Evolutionary conservation across 2,113 vertebrate species (phyloP).

Genomic region (Benitochromis conjunctus): DNA sequence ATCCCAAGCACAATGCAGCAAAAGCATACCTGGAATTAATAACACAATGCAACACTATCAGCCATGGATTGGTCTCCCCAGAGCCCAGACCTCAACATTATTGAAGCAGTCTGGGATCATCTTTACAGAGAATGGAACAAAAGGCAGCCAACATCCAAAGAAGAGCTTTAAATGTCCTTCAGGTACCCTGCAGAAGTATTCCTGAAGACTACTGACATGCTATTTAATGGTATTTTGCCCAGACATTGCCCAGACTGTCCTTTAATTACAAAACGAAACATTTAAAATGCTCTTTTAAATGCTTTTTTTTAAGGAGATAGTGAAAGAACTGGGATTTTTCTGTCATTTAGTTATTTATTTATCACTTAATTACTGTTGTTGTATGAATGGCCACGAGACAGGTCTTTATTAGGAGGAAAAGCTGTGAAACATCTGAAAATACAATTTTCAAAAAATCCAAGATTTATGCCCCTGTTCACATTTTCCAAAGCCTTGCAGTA

Average conservation of each 20-base stretch:
- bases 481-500: neutral
- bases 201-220: neutral
- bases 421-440: neutral
- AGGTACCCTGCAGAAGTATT: neutral
- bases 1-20: too few species aligned
- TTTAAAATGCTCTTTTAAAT: neutral
- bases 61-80: too few species aligned
- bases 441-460: neutral
- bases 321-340: neutral
- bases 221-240: neutral
- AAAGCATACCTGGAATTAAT: too few species aligned
- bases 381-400: neutral
- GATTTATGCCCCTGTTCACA: neutral
- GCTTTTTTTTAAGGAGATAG: neutral
- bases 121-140: too few species aligned
- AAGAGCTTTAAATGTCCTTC: neutral
- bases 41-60: too few species aligned
- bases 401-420: neutral
- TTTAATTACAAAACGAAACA: too few species aligned
- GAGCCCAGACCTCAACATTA: too few species aligned
- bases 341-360: neutral
- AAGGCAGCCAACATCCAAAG: too few species aligned
- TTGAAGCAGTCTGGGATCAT: too few species aligned
- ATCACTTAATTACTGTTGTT: neutral
- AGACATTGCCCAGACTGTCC: neutral